phyloP scores from a whole-genome alignment of 1,140 invertebrate species.

The Apis florea region DNA sequence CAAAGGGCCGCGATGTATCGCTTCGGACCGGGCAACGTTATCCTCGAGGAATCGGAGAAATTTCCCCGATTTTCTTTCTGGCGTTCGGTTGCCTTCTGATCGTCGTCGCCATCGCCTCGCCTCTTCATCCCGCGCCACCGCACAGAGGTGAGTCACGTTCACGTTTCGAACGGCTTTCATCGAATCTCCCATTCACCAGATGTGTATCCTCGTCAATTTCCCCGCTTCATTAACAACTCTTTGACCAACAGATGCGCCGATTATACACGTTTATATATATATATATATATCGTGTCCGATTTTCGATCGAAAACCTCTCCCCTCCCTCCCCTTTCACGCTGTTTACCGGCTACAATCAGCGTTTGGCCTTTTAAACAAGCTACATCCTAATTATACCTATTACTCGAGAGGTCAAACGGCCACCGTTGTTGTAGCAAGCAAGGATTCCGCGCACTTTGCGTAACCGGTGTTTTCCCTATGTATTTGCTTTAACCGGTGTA shows the following conservation, averaged over 20 bases:
- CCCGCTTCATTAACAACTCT: not conserved
- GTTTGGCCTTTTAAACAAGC: not conserved
- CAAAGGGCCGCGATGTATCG: conserved; percentile 46
- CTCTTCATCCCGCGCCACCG: conserved; percentile 52
- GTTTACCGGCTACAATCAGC: not conserved
- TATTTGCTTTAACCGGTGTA: too few relatives aligned
- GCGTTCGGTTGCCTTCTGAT: conserved; percentile 45
- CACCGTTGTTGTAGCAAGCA: not conserved
- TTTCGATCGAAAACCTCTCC: not conserved
- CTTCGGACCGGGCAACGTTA: conserved; percentile 20
- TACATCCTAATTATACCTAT: not conserved
- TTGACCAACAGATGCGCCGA: not conserved
- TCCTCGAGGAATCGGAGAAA: conserved; percentile 16
- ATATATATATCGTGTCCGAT: not conserved
- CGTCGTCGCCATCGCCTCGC: conserved; percentile 50
- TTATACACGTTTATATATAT: not conserved
- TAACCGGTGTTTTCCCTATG: not conserved
- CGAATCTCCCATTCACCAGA: not conserved
- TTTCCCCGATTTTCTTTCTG: conserved; percentile 39
- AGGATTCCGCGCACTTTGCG: not conserved
- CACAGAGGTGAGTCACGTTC: conserved; percentile 56
- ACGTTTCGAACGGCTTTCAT: not conserved
- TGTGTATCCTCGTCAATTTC: not conserved
- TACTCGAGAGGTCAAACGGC: not conserved
- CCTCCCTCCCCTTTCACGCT: not conserved